Evolutionary conservation across 2,888 invertebrate species (phyloP).

Genomic region (Hemicrepidius hirtus): DNA sequence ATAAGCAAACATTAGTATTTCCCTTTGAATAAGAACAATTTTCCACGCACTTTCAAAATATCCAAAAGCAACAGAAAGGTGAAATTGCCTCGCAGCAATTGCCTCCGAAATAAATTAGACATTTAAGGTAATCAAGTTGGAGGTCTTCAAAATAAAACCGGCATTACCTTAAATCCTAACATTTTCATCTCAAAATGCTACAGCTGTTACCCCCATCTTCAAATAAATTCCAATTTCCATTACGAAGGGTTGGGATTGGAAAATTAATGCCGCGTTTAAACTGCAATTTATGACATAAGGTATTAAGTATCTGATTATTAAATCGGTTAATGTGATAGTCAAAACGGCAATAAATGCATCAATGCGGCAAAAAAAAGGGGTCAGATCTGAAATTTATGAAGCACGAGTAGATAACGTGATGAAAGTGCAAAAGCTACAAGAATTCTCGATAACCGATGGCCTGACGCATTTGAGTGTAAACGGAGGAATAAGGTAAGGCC

Average conservation of each 20-base stretch:
- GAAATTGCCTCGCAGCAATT: slow-evolving; percentile 14
- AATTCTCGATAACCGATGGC: slow-evolving; percentile 29
- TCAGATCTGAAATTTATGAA: slow-evolving; percentile 24
- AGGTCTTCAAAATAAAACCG: slow-evolving; percentile 32
- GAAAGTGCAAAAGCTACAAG: slow-evolving; percentile 33
- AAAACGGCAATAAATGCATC: slow-evolving; percentile 5
- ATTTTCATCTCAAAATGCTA: slow-evolving; percentile 34
- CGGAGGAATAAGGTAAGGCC: slow-evolving; percentile 15
- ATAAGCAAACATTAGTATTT: no score
- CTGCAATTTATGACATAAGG: slow-evolving; percentile 34
- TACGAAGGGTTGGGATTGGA: slow-evolving; percentile 34
- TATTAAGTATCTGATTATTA: slow-evolving; percentile 6
- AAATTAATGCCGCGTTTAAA: slow-evolving; percentile 42
- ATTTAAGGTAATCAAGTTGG: slow-evolving; percentile 32
- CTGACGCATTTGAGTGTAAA: slow-evolving; percentile 24
- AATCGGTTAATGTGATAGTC: background rate
- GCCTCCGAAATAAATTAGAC: slow-evolving; percentile 24
- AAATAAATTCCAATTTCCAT: slow-evolving; percentile 42
- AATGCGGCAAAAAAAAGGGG: background rate
- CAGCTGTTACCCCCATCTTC: slow-evolving; percentile 42
- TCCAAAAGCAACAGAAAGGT: background rate
- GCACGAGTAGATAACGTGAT: slow-evolving; percentile 31
- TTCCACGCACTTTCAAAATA: background rate
- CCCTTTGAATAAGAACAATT: background rate
- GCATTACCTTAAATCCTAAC: slow-evolving; percentile 36